Conservation (phyloP, 2,888 invertebrate species). For the Ganaspis brasiliensis region DNA sequence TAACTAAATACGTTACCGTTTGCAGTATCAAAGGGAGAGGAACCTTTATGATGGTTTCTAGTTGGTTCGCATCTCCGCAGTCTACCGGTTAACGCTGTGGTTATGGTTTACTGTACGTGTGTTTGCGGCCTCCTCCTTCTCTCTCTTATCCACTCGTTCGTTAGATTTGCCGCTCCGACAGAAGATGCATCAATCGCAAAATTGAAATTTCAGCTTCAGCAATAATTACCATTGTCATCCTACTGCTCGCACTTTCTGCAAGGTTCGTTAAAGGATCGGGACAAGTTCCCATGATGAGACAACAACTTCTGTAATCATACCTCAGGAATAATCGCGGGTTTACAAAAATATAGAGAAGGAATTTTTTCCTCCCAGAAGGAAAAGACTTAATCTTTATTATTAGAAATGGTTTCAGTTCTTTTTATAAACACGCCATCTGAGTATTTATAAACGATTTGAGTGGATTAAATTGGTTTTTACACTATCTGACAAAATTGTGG, state of each 20-base stretch:
- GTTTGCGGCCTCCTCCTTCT: constrained; percentile 33
- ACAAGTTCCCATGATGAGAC: constrained; percentile 50
- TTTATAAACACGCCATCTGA: no score
- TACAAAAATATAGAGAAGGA: neutral
- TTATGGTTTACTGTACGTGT: constrained; percentile 68
- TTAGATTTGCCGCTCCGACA: constrained; percentile 27
- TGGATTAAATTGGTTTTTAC: no score
- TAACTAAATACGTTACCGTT: constrained; percentile 78
- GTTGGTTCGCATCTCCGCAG: constrained; percentile 74
- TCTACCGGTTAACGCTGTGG: constrained; percentile 68
- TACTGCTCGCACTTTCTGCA: constrained; percentile 54
- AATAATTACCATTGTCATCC: constrained; percentile 74
- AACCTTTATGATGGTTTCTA: constrained; percentile 79
- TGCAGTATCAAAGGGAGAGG: constrained; percentile 77
- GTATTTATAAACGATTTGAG: no score
- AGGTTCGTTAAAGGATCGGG: constrained; percentile 59
- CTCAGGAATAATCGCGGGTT: constrained; percentile 27
- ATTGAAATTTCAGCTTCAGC: constrained; percentile 76
- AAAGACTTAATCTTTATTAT: no score
- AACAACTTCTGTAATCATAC: constrained; percentile 26
- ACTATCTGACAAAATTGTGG: no score
- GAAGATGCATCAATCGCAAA: constrained; percentile 74
- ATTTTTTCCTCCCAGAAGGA: no score
- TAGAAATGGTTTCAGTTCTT: no score
- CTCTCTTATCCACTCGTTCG: constrained; percentile 19